Percentiles rank a stretch among this genome's conserved stretches.
Evolutionary conservation across 1,140 invertebrate genomes (phyloP).

Genomic region (Nautilus pompilius): DNA sequence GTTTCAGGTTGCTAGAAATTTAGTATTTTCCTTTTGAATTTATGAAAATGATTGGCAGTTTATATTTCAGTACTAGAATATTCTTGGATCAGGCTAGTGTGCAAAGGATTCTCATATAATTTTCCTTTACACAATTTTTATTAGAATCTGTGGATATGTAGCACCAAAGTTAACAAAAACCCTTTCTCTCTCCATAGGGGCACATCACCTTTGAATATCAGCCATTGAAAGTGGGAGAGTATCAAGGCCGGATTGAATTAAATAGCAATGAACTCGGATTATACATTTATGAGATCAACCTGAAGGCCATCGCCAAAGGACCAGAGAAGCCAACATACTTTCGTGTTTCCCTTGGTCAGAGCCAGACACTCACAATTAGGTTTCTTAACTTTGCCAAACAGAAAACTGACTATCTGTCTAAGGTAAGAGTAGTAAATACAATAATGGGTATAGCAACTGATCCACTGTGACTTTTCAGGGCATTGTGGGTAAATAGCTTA

Average conservation of each 20-base stretch:
- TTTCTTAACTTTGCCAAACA: slow-evolving; percentile 55
- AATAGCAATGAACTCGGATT: slow-evolving; percentile 48
- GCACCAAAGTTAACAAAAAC: not conserved
- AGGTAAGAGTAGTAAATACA: slow-evolving; percentile 45
- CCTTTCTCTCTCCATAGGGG: slow-evolving; percentile 31
- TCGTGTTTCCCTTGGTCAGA: slow-evolving; percentile 45
- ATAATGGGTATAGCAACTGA: no score
- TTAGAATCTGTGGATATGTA: no score
- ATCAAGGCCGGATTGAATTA: slow-evolving; percentile 45
- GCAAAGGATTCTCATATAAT: not conserved
- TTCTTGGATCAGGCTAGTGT: not conserved
- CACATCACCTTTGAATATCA: slow-evolving; percentile 52
- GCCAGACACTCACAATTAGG: slow-evolving; percentile 42
- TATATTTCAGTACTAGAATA: no score
- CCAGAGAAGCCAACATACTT: slow-evolving; percentile 53
- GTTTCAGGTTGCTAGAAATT: no score
- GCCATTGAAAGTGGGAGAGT: slow-evolving; percentile 51
- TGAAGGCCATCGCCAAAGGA: slow-evolving; percentile 46
- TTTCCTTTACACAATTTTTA: no score
- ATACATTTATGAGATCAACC: slow-evolving; percentile 51
- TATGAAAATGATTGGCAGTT: no score
- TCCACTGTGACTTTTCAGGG: no score
- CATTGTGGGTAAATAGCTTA: no score
- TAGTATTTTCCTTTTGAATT: no score
- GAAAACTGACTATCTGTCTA: slow-evolving; percentile 55